Percentiles rank a stretch among this genome's conserved stretches.
These are phyloP conservation scores for Microcebus murinus DNA, from an alignment of 2,113 vertebrate species.

Conservation along the genomic window DNA sequence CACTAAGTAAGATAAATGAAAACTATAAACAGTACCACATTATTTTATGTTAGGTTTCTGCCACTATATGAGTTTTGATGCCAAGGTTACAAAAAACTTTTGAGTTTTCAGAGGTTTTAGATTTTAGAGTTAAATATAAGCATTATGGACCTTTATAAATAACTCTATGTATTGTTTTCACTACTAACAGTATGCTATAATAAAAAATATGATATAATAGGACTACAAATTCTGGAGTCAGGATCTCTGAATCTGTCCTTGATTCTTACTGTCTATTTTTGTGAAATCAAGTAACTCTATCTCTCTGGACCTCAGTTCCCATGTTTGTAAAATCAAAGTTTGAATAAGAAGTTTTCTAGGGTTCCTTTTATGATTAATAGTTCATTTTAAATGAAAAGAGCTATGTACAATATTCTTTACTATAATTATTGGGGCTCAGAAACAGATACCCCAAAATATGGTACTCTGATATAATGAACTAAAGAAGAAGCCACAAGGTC, in stretches of 20 bases:
- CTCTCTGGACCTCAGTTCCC: neutral
- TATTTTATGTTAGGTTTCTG: slow-evolving; percentile 5
- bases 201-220: neutral
- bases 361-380: neutral
- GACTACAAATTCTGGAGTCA: neutral
- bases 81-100: neutral
- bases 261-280: neutral
- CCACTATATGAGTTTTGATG: slow-evolving; percentile 1
- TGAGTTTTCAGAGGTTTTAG: neutral
- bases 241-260: neutral
- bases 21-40: neutral
- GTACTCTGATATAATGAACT: too few relatives aligned
- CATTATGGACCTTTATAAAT: neutral
- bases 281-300: slow-evolving; percentile 23
- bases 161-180: neutral
- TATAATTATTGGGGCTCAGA: neutral
- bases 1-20: neutral
- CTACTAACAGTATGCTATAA: neutral
- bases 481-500: too few relatives aligned
- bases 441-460: too few relatives aligned
- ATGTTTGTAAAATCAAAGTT: slow-evolving; percentile 7
- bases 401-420: neutral
- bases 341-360: neutral
- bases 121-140: neutral
- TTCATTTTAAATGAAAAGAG: slow-evolving; percentile 48